Evolutionary conservation across 1,140 invertebrate species (phyloP), one percentile per base, ranked within the genome.

Genomic region (Trypoxylus dichotomus): DNA sequence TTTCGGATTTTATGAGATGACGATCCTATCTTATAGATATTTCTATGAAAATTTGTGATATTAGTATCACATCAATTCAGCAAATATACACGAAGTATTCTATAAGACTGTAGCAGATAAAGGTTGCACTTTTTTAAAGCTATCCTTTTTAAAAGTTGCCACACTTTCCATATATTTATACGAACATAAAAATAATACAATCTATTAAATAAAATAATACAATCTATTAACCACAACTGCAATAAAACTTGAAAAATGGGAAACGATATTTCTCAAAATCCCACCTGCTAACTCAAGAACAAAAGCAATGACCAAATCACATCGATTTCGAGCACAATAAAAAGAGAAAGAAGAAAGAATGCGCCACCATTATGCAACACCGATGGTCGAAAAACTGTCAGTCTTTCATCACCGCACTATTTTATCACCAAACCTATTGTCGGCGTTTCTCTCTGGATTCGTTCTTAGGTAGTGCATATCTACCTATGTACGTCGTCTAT

Each of bases 361-460:
- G 1, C 6, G 19, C 47, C 60, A 24, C 60, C 21, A 68, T 29
- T 68, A 68, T 68, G 60, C 60, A 68, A 68, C 27, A 13, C 27
- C 60, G 27, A 25, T 29, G 60, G 60, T 68, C 24, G 11, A 29
- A 68, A 68, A 68, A 68, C 60, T 68, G 60, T 68, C 24, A 68
- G 25, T 24, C 0, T 68, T 68, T 68, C 60, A 68, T 68, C 60
- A 68, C 60, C 24, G 15, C 24, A 25, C 60, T 68, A 68, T 68
- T 68, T 24, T 68, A 68, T 68, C 60, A 68, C 60, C 60, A 68
- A 68, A 68, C 60, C 60, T 68, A 68, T 68, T 68, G 60, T 68
- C 60, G 60, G 60, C 27, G 11, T 68, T 29, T 5, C 60, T 24
- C 8, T 68, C 60, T 29, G 24, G 11, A 68, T 68, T 24, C 24